Conservation (phyloP, 2,888 invertebrate genomes). For the Drosophila melanosoma region DNA sequence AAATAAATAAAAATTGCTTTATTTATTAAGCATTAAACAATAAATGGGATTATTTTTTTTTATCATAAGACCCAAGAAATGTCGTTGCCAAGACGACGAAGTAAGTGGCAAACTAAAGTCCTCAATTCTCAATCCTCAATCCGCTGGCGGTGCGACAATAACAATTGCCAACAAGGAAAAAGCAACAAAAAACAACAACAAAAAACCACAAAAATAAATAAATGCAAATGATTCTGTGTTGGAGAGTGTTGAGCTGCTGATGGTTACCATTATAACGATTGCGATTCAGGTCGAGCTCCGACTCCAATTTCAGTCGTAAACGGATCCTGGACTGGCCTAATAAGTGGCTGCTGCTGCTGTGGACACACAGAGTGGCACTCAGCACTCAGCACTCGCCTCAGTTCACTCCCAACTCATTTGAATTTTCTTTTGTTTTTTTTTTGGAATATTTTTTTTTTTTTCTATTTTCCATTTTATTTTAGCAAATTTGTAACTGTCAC, state of each 20-base stretch:
- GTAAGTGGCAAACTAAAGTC: constrained; percentile 14
- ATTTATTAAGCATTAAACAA: constrained; percentile 81
- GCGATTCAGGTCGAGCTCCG: constrained; percentile 25
- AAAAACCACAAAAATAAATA: constrained; percentile 25
- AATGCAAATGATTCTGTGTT: constrained; percentile 5
- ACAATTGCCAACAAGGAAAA: constrained; percentile 47
- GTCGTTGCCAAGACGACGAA: constrained; percentile 14
- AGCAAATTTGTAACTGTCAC: constrained; percentile 80
- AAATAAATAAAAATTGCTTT: constrained; percentile 80
- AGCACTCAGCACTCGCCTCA: neutral
- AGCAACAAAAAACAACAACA: constrained; percentile 3
- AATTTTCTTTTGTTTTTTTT: constrained; percentile 37
- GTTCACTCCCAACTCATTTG: constrained; percentile 53
- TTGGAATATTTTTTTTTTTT: constrained; percentile 21
- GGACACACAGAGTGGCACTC: constrained; percentile 8
- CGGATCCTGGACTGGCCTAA: constrained; percentile 44
- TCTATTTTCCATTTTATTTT: constrained; percentile 59
- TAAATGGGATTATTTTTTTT: constrained; percentile 76
- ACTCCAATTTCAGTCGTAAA: neutral
- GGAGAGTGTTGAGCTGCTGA: constrained; percentile 54
- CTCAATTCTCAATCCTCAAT: constrained; percentile 8
- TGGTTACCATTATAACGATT: constrained; percentile 39
- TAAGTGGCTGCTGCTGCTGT: constrained; percentile 41
- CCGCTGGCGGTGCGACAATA: constrained; percentile 43
- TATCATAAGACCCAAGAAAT: constrained; percentile 53